Base-by-base conservation (phyloP, 1,140 invertebrate genomes). In the Dufourea novaeangliae region DNA sequence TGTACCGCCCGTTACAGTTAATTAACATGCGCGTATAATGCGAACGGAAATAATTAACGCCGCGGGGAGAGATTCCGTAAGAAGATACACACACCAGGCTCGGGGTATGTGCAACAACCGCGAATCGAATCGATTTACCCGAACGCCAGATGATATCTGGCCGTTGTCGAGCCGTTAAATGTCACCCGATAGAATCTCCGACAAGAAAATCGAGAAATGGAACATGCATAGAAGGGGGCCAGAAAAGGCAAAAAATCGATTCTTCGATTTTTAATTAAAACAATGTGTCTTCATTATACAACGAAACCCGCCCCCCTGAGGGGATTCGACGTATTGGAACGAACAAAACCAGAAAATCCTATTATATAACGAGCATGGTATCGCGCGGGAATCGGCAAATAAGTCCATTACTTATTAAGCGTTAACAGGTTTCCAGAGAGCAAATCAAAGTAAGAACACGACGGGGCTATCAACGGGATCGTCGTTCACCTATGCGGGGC, bases 21-120 rank as follows among this genome's bases (percentile, higher is more conserved):
- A 83, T 83, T 83, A 83, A 77, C 75, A 77, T 77, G 75, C 68
- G 75, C n/a, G 44, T 52, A 63, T 62, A 77, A 77, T 41, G 57
- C 75, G 68, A 71, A 62, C 57, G 68, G 75, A 77, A 77, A 70
- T 77, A 77, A 77, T 77, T 77, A 77, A 77, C 75, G 75, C 68
- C 68, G 57, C 57, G 54, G 39, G 20, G 57, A 25, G 27, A 77
- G 75, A 77, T 77, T 68, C 67, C 39, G 64, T 37, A 29, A 39
- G 2, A 22, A 69, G 73, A 76, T 76, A 59, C 34, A 50, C 34
- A 50, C 64, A 69, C 70, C 66, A n/a, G n/a, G 11, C 25, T 8
- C 32, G 61, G 56, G 25, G 20, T 29, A n/a, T 41, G 25, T 61
- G 39, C 75, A 37, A n/a, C 37, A 57, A 29, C 25, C 52, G 25